phyloP scores from a whole-genome alignment of 2,113 vertebrate genomes.

The Otocyon megalotis region DNA sequence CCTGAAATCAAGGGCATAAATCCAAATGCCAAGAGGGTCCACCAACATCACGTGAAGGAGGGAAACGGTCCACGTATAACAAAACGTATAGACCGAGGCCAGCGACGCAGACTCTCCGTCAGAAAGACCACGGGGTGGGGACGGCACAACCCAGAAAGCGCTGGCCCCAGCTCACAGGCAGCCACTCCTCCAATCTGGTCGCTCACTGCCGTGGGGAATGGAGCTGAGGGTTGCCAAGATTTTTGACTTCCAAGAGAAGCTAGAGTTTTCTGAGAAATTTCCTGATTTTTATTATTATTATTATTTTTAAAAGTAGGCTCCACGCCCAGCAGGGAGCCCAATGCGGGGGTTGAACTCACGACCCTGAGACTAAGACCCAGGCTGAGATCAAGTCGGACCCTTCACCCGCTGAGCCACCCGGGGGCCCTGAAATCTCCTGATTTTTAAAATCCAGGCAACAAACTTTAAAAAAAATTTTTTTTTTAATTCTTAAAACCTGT shows the following conservation, averaged over 20 bases:
- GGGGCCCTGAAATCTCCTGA: neutral
- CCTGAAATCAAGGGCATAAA: slow-evolving; percentile 21
- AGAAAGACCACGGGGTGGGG: neutral
- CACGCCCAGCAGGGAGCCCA: neutral
- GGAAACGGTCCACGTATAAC: neutral
- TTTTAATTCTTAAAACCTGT: neutral
- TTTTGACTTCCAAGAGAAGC: slow-evolving; percentile 35
- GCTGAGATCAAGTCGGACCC: neutral
- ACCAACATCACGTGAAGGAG: neutral
- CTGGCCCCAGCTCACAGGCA: accelerated
- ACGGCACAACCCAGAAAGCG: neutral
- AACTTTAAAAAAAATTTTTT: neutral
- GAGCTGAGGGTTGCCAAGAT: neutral
- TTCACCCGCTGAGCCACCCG: neutral
- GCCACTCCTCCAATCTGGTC: neutral
- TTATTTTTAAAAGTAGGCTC: neutral
- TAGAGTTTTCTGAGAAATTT: slow-evolving; percentile 45
- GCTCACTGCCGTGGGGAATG: neutral
- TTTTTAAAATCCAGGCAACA: slow-evolving; percentile 16
- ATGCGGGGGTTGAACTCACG: neutral
- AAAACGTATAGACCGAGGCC: neutral
- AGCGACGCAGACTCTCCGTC: neutral
- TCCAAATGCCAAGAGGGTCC: neutral
- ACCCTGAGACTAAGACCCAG: neutral
- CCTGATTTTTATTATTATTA: neutral